Evolutionary conservation across 2,888 invertebrate genomes (phyloP), one percentile per base, ranked within the genome.

Genomic region (Peribatodes rhomboidaria): DNA sequence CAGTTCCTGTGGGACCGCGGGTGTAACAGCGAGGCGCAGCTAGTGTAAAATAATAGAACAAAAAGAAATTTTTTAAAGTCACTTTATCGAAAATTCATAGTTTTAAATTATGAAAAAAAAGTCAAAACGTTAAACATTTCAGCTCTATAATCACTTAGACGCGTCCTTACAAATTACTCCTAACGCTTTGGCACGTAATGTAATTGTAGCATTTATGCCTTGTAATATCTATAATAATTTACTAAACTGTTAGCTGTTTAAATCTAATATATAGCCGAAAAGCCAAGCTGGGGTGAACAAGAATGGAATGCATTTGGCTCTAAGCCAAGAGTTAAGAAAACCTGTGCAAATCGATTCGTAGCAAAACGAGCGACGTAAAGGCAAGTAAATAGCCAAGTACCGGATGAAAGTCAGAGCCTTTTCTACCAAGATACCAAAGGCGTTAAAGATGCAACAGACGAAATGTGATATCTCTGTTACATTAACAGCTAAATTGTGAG

Each of bases 271-370:
- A 61, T 27, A 11, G 35, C 18, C 33, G 41, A 54, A 37, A 52
- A 39, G 49, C 33, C 49, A 22, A 60, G 39, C 57, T 11, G 53
- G 55, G 57, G 33, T 50, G 56, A 65, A 59, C 74, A 58, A 70
- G 67, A 73, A 72, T 72, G 63, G 65, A 74, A 74, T 79, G 76
- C 79, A 75, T 73, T 78, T 81, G 81, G 81, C 78, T 56, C 11
- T 11, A 22, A 27, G 76, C 81, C 81, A 81, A 65, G 42, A 49
- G 20, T 50, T 71, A 75, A 79, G 77, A 75, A 77, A 80, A 80
- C 79, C 79, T 73, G 73, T 77, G 79, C 74, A 74, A 78, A 80
- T 80, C 78, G 79, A 80, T 80, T 74, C 54, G 63, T 61, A 67
- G 67, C 61, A 33, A 62, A 63, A 58, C 54, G 62, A 70, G 59